Evolutionary conservation across 2,888 invertebrate genomes (phyloP).

Genomic region (Drosophila monieri): DNA sequence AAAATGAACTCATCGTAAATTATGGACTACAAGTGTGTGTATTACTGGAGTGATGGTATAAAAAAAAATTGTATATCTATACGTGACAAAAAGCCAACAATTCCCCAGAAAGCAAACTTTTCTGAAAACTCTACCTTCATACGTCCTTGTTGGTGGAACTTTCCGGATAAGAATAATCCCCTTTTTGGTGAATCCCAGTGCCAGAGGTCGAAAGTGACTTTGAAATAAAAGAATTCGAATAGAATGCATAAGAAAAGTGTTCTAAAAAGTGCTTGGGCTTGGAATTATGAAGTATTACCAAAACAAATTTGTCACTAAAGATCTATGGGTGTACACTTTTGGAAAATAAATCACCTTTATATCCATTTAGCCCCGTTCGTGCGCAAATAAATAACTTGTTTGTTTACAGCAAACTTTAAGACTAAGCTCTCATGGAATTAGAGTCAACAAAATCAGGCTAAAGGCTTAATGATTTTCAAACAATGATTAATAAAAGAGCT

Average conservation of each 20-base stretch:
- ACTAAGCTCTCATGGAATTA: constrained; percentile 30
- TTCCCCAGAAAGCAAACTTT: not conserved
- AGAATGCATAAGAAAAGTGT: no score
- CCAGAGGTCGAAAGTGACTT: no score
- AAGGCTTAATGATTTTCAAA: constrained; percentile 21
- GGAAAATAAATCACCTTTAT: not conserved
- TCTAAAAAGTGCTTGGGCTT: not conserved
- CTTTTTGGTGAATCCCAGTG: no score
- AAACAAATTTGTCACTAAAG: not conserved
- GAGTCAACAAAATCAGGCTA: constrained; percentile 28
- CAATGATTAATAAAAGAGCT: constrained; percentile 20
- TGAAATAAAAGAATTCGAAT: not conserved
- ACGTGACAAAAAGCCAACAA: not conserved
- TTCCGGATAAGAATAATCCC: not conserved
- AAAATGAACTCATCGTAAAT: constrained; percentile 67
- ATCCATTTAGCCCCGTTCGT: constrained; percentile 22
- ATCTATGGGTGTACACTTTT: not conserved
- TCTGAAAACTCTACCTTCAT: not conserved
- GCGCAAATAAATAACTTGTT: constrained; percentile 44
- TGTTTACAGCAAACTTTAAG: constrained; percentile 38
- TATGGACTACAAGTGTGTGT: constrained; percentile 39
- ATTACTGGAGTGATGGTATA: constrained; percentile 12
- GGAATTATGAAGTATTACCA: not conserved
- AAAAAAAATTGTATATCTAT: not conserved
- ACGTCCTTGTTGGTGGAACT: not conserved